A percentile compares a stretch with the other conserved stretches of the same genome.
phyloP scores from a whole-genome alignment of 2,888 invertebrate species.

The Phania funesta region DNA sequence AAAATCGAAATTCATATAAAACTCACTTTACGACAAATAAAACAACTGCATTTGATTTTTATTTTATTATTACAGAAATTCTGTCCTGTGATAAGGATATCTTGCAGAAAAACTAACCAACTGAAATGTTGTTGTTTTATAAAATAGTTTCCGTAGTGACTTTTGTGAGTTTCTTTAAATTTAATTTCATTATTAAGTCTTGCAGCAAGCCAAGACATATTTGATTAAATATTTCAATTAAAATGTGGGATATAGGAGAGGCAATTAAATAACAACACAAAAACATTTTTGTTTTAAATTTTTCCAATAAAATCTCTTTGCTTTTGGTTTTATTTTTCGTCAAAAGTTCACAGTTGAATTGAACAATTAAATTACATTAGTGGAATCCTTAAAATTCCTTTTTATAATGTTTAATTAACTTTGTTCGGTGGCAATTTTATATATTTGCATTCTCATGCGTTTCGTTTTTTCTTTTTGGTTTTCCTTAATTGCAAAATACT shows the following conservation, averaged over 20 bases:
- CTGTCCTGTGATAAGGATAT: too few relatives aligned
- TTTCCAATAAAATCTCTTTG: background rate
- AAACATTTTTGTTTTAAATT: background rate
- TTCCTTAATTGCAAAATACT: background rate
- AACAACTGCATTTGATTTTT: too few relatives aligned
- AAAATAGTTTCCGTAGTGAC: too few relatives aligned
- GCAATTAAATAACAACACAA: background rate
- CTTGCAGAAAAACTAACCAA: too few relatives aligned
- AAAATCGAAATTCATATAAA: too few relatives aligned
- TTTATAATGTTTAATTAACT: constrained; percentile 48
- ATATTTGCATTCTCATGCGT: background rate
- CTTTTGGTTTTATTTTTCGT: background rate
- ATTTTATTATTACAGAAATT: too few relatives aligned
- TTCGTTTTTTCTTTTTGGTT: background rate
- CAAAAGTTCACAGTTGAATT: background rate
- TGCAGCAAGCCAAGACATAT: too few relatives aligned
- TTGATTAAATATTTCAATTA: background rate
- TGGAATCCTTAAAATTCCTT: constrained; percentile 16
- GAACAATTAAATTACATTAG: constrained; percentile 10
- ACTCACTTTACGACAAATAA: too few relatives aligned
- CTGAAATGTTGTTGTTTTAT: too few relatives aligned
- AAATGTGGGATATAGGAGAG: too few relatives aligned
- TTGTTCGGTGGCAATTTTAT: background rate
- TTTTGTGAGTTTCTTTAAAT: too few relatives aligned
- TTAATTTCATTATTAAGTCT: too few relatives aligned